Conservation (phyloP, 2,113 vertebrate species). For the Elachura formosa region DNA sequence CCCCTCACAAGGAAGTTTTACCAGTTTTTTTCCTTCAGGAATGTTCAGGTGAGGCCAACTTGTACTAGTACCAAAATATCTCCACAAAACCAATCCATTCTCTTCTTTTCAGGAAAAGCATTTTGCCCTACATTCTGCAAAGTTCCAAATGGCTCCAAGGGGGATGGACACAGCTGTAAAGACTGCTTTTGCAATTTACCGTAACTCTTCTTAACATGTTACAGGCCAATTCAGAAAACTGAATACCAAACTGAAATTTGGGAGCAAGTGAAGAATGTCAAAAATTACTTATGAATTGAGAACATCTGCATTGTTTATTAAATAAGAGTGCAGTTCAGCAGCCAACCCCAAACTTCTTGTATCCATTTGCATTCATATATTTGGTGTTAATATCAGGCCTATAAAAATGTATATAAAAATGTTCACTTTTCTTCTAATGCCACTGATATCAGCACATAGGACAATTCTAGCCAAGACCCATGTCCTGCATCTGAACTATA, state of each 20-base stretch:
- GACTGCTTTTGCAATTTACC: background rate
- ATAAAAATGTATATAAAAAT: background rate
- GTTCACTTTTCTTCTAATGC: background rate
- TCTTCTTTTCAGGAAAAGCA: background rate
- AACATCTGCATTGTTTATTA: background rate
- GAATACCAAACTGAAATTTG: too few species aligned
- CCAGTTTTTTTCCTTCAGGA: background rate
- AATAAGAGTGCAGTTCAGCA: background rate
- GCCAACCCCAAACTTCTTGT: background rate
- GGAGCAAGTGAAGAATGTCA: background rate
- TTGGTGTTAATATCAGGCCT: background rate
- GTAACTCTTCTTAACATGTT: background rate
- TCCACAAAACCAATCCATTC: background rate
- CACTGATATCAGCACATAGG: background rate
- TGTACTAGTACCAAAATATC: background rate
- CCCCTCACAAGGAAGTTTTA: background rate
- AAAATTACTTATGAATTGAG: background rate
- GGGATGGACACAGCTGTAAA: background rate
- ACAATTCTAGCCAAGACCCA: background rate
- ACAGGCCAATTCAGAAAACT: background rate
- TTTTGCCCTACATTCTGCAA: background rate
- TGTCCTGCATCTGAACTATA: rapidly evolving
- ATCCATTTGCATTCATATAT: background rate
- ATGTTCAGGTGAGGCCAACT: background rate
- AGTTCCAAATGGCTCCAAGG: background rate